Evolutionary conservation across 2,113 vertebrate species (phyloP).

Genomic region (Baryphthengus martii): DNA sequence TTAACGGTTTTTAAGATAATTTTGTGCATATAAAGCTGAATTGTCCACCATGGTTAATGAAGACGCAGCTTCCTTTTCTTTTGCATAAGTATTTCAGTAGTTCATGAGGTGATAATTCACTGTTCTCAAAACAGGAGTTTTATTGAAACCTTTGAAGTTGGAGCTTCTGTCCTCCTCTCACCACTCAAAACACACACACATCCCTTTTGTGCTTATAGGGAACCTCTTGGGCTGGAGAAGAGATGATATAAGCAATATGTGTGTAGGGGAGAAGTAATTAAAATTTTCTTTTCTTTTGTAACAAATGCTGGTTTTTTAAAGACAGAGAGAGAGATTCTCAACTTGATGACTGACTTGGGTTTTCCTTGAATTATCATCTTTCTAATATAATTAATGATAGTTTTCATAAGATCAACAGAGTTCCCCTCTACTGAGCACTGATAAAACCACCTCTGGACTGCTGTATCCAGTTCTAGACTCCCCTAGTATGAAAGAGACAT

Average conservation of each 20-base stretch:
- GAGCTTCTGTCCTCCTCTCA: neutral
- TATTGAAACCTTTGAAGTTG: neutral
- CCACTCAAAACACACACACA: fast-evolving
- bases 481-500: neutral
- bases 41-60: neutral
- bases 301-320: neutral
- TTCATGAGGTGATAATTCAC: neutral
- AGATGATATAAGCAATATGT: neutral
- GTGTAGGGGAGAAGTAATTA: neutral
- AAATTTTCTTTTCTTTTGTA: neutral
- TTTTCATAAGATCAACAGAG: neutral
- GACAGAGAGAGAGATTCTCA: neutral
- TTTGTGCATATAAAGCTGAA: neutral
- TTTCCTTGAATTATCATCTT: neutral
- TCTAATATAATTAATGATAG: neutral
- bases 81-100: neutral
- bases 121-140: neutral
- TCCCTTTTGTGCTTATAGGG: neutral
- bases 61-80: neutral
- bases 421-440: neutral
- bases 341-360: neutral
- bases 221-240: neutral
- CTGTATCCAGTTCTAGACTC: neutral
- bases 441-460: neutral
- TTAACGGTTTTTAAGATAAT: neutral